These are phyloP conservation scores for Myathropa florea DNA, from an alignment of 2,888 invertebrate genomes.

Conservation along the genomic window DNA sequence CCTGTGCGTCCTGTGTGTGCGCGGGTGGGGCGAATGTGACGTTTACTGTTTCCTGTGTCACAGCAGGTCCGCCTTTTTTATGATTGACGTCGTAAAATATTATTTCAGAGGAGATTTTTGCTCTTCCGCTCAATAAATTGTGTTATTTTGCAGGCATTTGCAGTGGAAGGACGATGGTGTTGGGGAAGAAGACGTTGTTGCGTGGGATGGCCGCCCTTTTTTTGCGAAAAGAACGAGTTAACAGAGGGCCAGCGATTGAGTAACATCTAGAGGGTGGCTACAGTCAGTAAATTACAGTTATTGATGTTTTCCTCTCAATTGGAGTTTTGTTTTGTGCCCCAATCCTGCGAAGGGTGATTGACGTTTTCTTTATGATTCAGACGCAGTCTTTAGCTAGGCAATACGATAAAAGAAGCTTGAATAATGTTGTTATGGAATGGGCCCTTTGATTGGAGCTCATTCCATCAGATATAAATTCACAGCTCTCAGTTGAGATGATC, in stretches of 20 bases:
- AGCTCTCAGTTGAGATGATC: too few relatives aligned
- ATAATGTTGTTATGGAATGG: too few relatives aligned
- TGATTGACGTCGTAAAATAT: conserved; percentile 6
- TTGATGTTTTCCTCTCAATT: neutral
- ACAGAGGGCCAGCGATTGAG: neutral
- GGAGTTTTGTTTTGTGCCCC: neutral
- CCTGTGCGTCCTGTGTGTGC: neutral
- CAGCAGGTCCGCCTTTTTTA: conserved; percentile 1
- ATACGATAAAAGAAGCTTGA: too few relatives aligned
- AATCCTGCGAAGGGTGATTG: neutral
- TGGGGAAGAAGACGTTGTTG: neutral
- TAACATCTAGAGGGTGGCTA: neutral
- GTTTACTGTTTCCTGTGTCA: neutral
- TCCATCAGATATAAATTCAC: too few relatives aligned
- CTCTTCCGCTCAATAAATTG: conserved; percentile 37
- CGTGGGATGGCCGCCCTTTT: too few relatives aligned
- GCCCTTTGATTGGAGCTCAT: too few relatives aligned
- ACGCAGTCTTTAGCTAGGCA: too few relatives aligned
- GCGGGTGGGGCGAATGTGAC: neutral
- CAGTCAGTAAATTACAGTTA: neutral
- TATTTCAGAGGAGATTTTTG: neutral
- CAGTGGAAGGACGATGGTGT: neutral
- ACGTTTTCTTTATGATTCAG: neutral
- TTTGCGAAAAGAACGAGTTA: neutral
- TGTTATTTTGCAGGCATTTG: neutral